Conservation (phyloP, 2,888 invertebrate species). For the Pollenia angustigena region DNA sequence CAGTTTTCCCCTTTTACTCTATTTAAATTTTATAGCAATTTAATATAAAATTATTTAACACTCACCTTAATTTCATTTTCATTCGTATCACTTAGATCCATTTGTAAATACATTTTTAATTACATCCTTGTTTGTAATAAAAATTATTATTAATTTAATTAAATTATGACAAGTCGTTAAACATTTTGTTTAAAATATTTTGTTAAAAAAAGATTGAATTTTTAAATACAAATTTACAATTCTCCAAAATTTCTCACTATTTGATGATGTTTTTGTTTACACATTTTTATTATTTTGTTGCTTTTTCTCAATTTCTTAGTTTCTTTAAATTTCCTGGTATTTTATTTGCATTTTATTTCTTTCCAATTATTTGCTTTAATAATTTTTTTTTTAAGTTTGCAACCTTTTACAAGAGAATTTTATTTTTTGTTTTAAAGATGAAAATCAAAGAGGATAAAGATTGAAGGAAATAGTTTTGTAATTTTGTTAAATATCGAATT, state of each 20-base stretch:
- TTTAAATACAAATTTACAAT: neutral
- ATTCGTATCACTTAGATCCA: conserved; percentile 74
- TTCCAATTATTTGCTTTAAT: conserved; percentile 2
- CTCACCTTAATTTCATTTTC: conserved; percentile 75
- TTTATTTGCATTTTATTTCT: conserved; percentile 4
- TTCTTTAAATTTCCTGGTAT: conserved; percentile 28
- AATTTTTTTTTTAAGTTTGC: conserved; percentile 22
- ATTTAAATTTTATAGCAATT: neutral
- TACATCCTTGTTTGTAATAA: conserved; percentile 59
- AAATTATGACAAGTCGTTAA: conserved; percentile 38
- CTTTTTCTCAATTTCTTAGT: conserved; percentile 20
- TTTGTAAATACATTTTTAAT: conserved; percentile 75
- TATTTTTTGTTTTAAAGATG: conserved; percentile 43
- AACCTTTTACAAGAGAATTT: conserved; percentile 18
- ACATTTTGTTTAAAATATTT: neutral
- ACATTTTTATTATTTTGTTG: conserved; percentile 6
- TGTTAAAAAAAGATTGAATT: neutral
- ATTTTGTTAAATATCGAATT: conserved; percentile 53
- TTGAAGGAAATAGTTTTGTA: conserved; percentile 5
- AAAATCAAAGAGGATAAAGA: conserved; percentile 8
- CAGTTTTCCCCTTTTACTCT: conserved; percentile 2
- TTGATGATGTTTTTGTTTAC: neutral
- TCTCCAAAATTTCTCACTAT: neutral
- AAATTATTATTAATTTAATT: conserved; percentile 53
- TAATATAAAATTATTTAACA: neutral